Conservation (phyloP, 2,113 vertebrate genomes). For the Chloroceryle aenea region DNA sequence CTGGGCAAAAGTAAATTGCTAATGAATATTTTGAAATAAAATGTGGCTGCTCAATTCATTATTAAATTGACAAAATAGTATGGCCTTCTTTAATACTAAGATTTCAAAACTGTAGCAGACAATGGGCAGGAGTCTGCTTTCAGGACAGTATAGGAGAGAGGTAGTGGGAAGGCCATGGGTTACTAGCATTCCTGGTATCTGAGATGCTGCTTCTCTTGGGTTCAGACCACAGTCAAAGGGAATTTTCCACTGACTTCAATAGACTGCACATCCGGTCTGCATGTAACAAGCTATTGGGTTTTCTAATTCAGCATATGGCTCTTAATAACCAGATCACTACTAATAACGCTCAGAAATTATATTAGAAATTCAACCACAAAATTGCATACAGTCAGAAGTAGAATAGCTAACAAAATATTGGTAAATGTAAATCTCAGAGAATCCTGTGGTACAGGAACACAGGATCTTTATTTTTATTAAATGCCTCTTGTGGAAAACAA, state of each 20-base stretch:
- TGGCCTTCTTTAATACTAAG: neutral
- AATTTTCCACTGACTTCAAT: slow-evolving; percentile 16
- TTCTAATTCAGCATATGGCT: slow-evolving; percentile 17
- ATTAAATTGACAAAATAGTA: neutral
- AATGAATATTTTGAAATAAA: neutral
- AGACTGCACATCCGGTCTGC: neutral
- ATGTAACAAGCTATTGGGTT: neutral
- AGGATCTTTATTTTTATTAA: neutral
- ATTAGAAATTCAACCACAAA: neutral
- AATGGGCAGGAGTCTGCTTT: neutral
- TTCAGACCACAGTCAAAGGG: neutral
- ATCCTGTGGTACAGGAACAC: neutral
- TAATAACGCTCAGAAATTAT: slow-evolving; percentile 35
- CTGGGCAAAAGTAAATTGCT: neutral
- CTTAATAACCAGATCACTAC: slow-evolving; percentile 11
- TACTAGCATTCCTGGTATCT: neutral
- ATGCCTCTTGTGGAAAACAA: neutral
- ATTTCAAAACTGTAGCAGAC: neutral
- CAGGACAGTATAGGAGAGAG: neutral
- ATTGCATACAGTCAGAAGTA: slow-evolving; percentile 18
- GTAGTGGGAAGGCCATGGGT: neutral
- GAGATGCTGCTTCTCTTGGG: neutral
- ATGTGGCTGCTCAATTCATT: neutral
- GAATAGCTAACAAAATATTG: neutral
- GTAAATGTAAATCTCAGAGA: neutral